Evolutionary conservation across 2,797 vertebrate genomes (phyloP).

Genomic region (Gambusia yucatana): DNA sequence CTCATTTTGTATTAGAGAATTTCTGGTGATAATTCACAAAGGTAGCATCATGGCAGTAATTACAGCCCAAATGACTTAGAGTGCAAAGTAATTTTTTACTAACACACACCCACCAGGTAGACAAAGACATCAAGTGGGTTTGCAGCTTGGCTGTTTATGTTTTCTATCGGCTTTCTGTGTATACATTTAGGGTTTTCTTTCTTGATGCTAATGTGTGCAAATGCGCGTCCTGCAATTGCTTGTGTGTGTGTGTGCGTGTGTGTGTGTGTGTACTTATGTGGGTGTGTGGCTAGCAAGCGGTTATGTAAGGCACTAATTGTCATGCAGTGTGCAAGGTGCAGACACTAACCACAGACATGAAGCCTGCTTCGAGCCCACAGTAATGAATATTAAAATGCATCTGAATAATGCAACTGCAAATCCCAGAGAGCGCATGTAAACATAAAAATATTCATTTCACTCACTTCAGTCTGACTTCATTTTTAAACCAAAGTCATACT

Average conservation of each 20-base stretch:
- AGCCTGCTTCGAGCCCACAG: conserved; percentile 56
- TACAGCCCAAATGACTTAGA: conserved; percentile 17
- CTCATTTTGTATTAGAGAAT: background rate
- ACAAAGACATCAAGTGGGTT: conserved; percentile 44
- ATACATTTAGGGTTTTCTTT: conserved; percentile 30
- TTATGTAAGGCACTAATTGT: conserved; percentile 77
- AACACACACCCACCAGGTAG: conserved; percentile 42
- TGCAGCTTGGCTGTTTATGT: conserved; percentile 44
- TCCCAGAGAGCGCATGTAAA: conserved; percentile 51
- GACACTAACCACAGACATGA: conserved; percentile 64
- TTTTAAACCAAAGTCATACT: conserved; percentile 13
- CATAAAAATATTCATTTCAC: conserved; percentile 52
- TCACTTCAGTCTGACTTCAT: conserved; percentile 14
- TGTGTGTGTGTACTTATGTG: conserved; percentile 15
- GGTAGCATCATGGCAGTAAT: background rate
- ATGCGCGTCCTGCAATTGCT: background rate
- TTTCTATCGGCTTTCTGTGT: conserved; percentile 18
- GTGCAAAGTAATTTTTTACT: conserved; percentile 37
- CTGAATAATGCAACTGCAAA: conserved; percentile 51
- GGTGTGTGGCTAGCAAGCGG: conserved; percentile 57
- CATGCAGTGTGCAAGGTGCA: conserved; percentile 68
- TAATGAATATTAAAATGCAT: conserved; percentile 70
- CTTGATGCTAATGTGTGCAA: conserved; percentile 14
- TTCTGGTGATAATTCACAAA: conserved; percentile 26
- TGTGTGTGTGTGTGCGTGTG: conserved; percentile 13